phyloP scores from a whole-genome alignment of 2,797 vertebrate species.

The Apogon hyalosoma region DNA sequence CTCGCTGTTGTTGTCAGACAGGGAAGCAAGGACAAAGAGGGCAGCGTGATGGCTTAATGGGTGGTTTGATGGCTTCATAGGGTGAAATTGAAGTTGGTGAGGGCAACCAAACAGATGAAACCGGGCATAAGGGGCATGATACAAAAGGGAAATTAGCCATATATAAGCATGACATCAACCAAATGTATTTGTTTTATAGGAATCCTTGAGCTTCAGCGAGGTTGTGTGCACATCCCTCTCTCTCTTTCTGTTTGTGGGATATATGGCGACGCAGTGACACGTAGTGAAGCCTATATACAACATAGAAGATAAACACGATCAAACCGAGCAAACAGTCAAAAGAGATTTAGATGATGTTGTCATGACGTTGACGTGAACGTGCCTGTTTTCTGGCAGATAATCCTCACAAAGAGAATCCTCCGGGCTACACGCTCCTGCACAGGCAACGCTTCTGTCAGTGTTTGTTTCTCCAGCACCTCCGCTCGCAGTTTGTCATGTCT shows the following conservation, averaged over 20 bases:
- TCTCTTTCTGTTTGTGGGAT: constrained; percentile 24
- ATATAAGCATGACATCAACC: constrained; percentile 27
- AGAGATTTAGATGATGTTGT: constrained; percentile 74
- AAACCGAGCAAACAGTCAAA: constrained; percentile 63
- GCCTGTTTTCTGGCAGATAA: constrained; percentile 73
- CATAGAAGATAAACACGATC: constrained; percentile 67
- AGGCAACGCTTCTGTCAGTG: constrained; percentile 42
- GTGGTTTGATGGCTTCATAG: constrained; percentile 70
- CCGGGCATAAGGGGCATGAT: constrained; percentile 31
- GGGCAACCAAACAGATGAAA: constrained; percentile 57
- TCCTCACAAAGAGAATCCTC: constrained; percentile 73
- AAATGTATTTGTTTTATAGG: constrained; percentile 40
- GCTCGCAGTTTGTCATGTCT: constrained; percentile 73
- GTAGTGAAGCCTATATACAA: constrained; percentile 31
- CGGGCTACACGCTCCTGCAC: constrained; percentile 55
- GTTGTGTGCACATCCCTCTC: neutral
- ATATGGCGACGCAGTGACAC: constrained; percentile 37
- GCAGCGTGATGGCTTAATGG: constrained; percentile 75
- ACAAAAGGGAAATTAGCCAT: constrained; percentile 34
- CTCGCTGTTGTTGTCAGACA: constrained; percentile 61
- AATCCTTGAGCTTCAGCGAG: constrained; percentile 47
- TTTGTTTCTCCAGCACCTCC: constrained; percentile 70
- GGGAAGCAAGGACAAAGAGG: constrained; percentile 75
- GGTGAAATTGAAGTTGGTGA: constrained; percentile 66
- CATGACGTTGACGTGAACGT: constrained; percentile 63